These are phyloP conservation scores for Euleptes europaea DNA, from an alignment of 2,113 vertebrate genomes.

Conservation along the genomic window DNA sequence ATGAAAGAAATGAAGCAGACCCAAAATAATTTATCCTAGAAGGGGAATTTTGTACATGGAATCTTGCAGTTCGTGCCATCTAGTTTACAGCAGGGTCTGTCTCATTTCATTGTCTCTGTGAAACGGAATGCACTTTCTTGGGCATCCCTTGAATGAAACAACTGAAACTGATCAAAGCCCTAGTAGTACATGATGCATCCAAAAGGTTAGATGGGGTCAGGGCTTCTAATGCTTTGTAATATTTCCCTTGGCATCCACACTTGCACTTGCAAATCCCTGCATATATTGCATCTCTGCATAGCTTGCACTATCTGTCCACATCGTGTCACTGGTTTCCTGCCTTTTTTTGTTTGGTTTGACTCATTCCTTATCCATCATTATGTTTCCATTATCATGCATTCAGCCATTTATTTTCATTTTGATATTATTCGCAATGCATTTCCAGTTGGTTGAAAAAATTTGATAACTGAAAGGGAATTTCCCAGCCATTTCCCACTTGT, in stretches of 20 bases:
- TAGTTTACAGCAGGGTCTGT: neutral
- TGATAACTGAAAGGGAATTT: neutral
- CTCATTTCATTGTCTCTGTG: neutral
- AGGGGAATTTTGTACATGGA: neutral
- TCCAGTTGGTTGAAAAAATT: neutral
- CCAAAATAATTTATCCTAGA: neutral
- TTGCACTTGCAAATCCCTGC: neutral
- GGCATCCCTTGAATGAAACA: neutral
- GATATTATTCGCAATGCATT: neutral
- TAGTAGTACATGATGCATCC: neutral
- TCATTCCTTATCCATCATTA: neutral
- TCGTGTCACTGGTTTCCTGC: slow-evolving; percentile 2
- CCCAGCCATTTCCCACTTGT: neutral
- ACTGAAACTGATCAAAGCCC: neutral
- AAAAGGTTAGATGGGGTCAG: neutral
- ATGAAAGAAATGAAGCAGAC: neutral
- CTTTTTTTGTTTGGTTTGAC: neutral
- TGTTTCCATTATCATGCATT: neutral
- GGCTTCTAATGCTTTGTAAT: neutral
- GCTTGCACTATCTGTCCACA: neutral
- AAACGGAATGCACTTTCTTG: neutral
- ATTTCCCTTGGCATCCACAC: neutral
- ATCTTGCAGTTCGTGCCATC: neutral
- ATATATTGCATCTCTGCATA: neutral
- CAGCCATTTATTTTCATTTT: neutral